Conservation (phyloP, 1,140 invertebrate genomes). For the Ditylenchus dipsaci region DNA sequence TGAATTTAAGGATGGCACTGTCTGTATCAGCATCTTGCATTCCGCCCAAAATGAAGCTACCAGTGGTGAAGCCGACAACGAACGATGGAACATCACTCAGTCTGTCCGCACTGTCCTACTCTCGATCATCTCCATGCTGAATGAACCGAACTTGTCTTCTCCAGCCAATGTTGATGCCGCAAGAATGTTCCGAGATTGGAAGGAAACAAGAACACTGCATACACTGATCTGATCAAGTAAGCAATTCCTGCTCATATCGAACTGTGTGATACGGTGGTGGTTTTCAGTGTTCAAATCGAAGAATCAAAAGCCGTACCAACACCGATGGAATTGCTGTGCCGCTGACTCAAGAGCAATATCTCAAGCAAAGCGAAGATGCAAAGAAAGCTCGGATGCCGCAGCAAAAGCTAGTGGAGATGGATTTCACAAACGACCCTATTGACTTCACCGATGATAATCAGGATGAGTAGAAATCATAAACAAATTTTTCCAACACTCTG, state of each 20-base stretch:
- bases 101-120: slow-evolving; percentile 94
- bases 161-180: slow-evolving; percentile 98
- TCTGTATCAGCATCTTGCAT: slow-evolving; percentile 98
- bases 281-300: slow-evolving; percentile 71
- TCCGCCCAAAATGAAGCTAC: slow-evolving; percentile 97
- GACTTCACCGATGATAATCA: too few species aligned
- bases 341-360: slow-evolving; percentile 89
- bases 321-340: slow-evolving; percentile 93
- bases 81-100: slow-evolving; percentile 99
- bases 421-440: too few species aligned
- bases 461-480: too few species aligned
- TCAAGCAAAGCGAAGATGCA: not conserved
- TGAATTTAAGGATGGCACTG: slow-evolving; percentile 88
- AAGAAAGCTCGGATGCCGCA: not conserved
- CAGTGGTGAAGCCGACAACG: slow-evolving; percentile 92
- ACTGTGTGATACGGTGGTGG: not conserved
- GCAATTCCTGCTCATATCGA: slow-evolving; percentile 8
- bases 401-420: not conserved
- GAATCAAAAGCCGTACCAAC: slow-evolving; percentile 84
- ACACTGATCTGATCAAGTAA: slow-evolving; percentile 97
- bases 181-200: slow-evolving; percentile 97
- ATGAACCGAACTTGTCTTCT: slow-evolving; percentile 98
- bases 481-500: too few species aligned
- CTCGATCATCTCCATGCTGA: slow-evolving; percentile 93
- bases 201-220: slow-evolving; percentile 95